Base-by-base conservation (phyloP, 2,113 vertebrate species). In the Pseudorasbora parva region DNA sequence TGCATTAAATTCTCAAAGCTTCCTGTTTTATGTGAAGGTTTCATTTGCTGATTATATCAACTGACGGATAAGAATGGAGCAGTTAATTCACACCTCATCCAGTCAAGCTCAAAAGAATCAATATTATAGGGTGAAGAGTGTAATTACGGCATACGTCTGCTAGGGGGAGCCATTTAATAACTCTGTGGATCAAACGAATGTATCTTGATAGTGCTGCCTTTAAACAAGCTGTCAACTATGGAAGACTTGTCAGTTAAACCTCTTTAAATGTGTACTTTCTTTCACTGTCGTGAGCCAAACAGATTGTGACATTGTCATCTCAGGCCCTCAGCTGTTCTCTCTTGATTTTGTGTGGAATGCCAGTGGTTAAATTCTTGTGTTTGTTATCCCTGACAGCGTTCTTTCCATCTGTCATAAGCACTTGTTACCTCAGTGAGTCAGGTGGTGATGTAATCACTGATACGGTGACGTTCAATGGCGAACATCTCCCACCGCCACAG, bases 91-190 rank as follows among this genome's bases (percentile, higher is more conserved):
- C 64, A 72, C 81, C 41, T 41, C 2, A 1, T 19, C n/a, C 78
- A 59, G 37, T 25, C 33, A 8, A 59, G 82, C 41, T 33, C 19
- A 5, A 64, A 66, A 49, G 6, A 41, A 11, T 30, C 71, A 54
- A 57, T 56, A 19, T 59, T 23, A 19, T 8, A 25, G n/a, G 15
- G 10, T 25, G 9, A 23, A 56, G 25, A 51, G 27, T 91, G 91
- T 88, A 92, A 91, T 93, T 91, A 89, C 91, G 86, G 80, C 60
- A 82, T 87, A 87, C 83, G 82, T 85, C 79, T 92, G 92, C 92
- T 92, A 93, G 92, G 93, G 93, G 92, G 93, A 93, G 94, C 91
- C 93, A 90, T 94, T 94, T 94, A 93, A 88, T 93, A 89, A 93
- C 84, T 78, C 54, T 1, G 69, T n/a, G 41, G 3, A 15, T 30